Percentiles rank a stretch among this genome's conserved stretches.
Evolutionary conservation across 2,888 invertebrate genomes (phyloP).

Genomic region (Drosophila pseudotakahashii): DNA sequence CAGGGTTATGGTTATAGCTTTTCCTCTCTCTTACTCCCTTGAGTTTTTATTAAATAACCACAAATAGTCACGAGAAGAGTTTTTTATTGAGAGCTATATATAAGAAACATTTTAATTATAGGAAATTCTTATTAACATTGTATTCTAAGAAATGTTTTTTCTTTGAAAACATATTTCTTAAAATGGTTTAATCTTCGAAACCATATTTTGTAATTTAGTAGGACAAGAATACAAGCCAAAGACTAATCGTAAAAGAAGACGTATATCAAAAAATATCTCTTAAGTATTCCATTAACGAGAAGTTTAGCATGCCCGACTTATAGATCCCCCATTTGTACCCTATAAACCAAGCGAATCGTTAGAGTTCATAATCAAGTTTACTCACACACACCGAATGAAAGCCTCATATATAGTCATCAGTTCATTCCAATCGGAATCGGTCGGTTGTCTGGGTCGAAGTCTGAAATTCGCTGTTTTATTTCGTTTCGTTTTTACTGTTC

Average conservation of each 20-base stretch:
- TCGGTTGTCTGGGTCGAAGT: conserved; percentile 76
- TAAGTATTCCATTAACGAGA: not conserved
- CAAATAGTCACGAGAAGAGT: not conserved
- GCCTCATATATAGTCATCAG: conserved; percentile 29
- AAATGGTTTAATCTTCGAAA: not conserved
- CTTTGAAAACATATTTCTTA: not conserved
- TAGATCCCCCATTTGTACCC: conserved; percentile 14
- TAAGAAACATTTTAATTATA: not conserved
- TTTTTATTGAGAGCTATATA: not conserved
- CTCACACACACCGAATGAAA: conserved; percentile 14
- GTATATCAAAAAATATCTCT: not conserved
- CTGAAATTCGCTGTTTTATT: conserved; percentile 58
- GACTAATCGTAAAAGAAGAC: no score
- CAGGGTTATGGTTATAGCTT: not conserved
- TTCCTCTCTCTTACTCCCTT: not conserved
- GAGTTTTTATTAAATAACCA: no score
- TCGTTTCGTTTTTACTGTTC: conserved; percentile 44
- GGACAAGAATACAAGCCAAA: not conserved
- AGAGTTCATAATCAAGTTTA: conserved; percentile 50
- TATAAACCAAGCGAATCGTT: conserved; percentile 30
- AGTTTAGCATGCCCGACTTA: conserved; percentile 16
- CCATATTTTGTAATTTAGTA: no score
- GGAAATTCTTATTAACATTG: no score
- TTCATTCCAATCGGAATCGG: conserved; percentile 61
- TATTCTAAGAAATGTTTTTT: not conserved